Conservation (phyloP, 2,888 invertebrate genomes). For the Lithophane socia region DNA sequence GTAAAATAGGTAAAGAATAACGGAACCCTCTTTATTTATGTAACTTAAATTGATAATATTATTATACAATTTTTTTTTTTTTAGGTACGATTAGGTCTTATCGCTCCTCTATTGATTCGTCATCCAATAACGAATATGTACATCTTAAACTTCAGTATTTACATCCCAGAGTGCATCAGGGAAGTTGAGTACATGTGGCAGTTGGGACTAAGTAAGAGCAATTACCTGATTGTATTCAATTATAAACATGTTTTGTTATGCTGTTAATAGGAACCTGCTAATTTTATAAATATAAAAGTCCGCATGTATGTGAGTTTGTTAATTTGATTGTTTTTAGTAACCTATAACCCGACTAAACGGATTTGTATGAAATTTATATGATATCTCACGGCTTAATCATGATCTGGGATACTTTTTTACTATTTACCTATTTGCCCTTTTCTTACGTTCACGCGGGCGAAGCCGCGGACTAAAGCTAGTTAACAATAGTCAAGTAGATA, state of each 20-base stretch:
- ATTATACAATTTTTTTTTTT: background rate
- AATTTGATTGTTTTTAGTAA: background rate
- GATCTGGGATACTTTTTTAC: background rate
- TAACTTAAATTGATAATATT: background rate
- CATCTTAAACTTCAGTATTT: slow-evolving; percentile 93
- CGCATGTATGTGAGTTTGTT: background rate
- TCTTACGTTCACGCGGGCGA: background rate
- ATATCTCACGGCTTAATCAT: background rate
- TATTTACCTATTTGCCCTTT: background rate
- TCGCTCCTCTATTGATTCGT: slow-evolving; percentile 93
- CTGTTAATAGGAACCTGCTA: background rate
- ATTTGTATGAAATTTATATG: background rate
- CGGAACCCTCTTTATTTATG: background rate
- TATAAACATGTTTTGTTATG: background rate
- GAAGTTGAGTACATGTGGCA: slow-evolving; percentile 96
- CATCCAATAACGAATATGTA: slow-evolving; percentile 92
- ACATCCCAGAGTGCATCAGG: slow-evolving; percentile 93
- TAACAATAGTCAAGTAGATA: background rate
- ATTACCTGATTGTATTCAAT: background rate
- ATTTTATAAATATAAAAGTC: background rate
- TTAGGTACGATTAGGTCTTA: slow-evolving; percentile 92
- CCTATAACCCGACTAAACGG: background rate
- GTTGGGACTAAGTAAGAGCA: slow-evolving; percentile 91
- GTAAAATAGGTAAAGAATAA: background rate
- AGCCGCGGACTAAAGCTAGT: background rate